Evolutionary conservation across 2,888 invertebrate species (phyloP).

Genomic region (Tridacna crocea): DNA sequence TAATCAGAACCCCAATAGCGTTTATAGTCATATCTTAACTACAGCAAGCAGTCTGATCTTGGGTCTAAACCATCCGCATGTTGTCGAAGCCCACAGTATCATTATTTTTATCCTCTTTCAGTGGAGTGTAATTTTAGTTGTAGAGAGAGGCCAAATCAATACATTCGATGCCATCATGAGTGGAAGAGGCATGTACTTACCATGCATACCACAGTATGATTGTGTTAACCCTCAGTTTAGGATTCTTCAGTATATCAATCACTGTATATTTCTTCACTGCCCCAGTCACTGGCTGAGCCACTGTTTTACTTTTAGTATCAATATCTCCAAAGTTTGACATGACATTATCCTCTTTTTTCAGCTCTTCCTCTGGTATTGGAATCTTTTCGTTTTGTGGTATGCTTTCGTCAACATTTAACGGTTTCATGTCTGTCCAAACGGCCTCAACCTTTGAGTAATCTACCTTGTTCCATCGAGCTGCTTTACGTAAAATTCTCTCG

Average conservation of each 20-base stretch:
- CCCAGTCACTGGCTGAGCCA: neutral
- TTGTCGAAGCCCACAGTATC: too few relatives aligned
- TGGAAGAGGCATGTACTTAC: constrained; percentile 43
- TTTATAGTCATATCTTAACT: too few relatives aligned
- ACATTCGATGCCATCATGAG: too few relatives aligned
- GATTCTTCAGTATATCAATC: constrained; percentile 65
- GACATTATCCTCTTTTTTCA: neutral
- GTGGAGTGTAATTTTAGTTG: too few relatives aligned
- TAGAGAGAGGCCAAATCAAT: too few relatives aligned
- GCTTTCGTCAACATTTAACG: constrained; percentile 5
- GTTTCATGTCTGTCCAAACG: constrained; percentile 14
- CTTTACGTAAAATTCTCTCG: constrained; percentile 63
- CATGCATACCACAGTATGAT: constrained; percentile 67
- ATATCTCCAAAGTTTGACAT: neutral
- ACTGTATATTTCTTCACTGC: constrained; percentile 56
- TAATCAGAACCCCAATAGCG: too few relatives aligned
- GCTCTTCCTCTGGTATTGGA: neutral
- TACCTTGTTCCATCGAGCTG: constrained; percentile 63
- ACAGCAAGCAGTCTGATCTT: too few relatives aligned
- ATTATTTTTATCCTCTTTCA: too few relatives aligned
- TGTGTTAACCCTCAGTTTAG: constrained; percentile 59
- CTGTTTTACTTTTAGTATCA: neutral
- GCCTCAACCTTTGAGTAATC: constrained; percentile 42
- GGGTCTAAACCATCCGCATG: too few relatives aligned
- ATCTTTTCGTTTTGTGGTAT: neutral